These are phyloP conservation scores for Apodemia duryi DNA, from an alignment of 2,888 invertebrate genomes.

Conservation along the genomic window DNA sequence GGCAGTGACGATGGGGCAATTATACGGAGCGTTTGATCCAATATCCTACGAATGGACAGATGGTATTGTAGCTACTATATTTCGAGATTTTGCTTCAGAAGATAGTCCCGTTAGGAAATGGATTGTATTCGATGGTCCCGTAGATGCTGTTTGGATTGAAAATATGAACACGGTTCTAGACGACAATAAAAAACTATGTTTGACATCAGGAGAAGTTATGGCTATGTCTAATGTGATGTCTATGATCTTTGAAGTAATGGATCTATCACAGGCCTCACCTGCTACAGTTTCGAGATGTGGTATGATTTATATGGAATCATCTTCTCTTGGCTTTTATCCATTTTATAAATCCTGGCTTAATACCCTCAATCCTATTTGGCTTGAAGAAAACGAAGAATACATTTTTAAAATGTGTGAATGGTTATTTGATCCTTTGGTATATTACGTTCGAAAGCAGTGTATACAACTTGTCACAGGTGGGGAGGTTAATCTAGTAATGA, in stretches of 20 bases:
- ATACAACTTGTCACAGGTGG: slow-evolving; percentile 82
- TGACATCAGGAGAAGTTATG: slow-evolving; percentile 93
- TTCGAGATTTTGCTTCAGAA: slow-evolving; percentile 86
- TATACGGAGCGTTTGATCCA: slow-evolving; percentile 95
- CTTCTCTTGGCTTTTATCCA: slow-evolving; percentile 89
- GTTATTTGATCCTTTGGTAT: slow-evolving; percentile 87
- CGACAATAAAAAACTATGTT: slow-evolving; percentile 92
- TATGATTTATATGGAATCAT: slow-evolving; percentile 94
- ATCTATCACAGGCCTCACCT: slow-evolving; percentile 90
- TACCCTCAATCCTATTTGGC: slow-evolving; percentile 81
- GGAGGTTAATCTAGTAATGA: slow-evolving; percentile 84
- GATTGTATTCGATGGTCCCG: slow-evolving; percentile 95
- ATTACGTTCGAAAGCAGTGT: slow-evolving; percentile 86
- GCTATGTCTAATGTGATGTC: slow-evolving; percentile 90
- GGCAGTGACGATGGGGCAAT: slow-evolving; percentile 94
- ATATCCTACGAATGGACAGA: slow-evolving; percentile 95
- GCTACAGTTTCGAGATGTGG: slow-evolving; percentile 94
- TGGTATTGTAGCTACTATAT: slow-evolving; percentile 90
- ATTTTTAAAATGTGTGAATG: slow-evolving; percentile 84
- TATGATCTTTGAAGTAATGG: slow-evolving; percentile 93
- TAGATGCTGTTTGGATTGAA: slow-evolving; percentile 94
- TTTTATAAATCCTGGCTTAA: slow-evolving; percentile 90
- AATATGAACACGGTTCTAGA: slow-evolving; percentile 94
- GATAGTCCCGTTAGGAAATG: slow-evolving; percentile 89
- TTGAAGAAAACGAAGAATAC: slow-evolving; percentile 78